These are phyloP conservation scores for Salminus brasiliensis DNA, from an alignment of 2,113 vertebrate species.

Conservation along the genomic window DNA sequence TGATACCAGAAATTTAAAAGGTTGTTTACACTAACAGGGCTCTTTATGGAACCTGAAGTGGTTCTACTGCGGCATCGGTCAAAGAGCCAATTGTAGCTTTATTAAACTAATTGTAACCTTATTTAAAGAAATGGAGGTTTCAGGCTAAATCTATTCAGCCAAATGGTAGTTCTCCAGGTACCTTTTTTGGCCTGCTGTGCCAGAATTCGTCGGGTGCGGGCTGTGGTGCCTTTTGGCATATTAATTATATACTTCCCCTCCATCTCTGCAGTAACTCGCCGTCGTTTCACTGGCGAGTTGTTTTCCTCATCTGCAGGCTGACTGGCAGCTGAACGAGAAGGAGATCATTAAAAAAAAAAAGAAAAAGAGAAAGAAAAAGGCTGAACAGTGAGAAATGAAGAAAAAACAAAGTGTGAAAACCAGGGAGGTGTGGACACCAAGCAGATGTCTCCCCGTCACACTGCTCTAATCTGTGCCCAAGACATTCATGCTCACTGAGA, in stretches of 20 bases:
- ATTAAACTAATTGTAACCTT: too few species aligned
- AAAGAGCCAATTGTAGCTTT: too few species aligned
- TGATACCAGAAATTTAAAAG: too few species aligned
- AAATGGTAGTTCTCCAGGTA: constrained; percentile 47
- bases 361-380: not conserved
- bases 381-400: constrained; percentile 1
- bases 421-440: constrained; percentile 16
- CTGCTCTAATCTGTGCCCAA: constrained; percentile 1
- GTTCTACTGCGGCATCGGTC: too few species aligned
- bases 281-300: constrained; percentile 74
- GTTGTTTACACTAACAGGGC: too few species aligned
- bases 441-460: constrained; percentile 4
- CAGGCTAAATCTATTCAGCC: not conserved
- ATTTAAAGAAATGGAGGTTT: too few species aligned
- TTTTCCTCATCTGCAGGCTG: constrained; percentile 72
- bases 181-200: constrained; percentile 91
- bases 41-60: too few species aligned
- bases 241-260: constrained; percentile 95
- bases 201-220: constrained; percentile 88
- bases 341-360: not conserved
- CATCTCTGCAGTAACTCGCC: constrained; percentile 92
- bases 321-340: constrained; percentile 64
- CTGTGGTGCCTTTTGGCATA: constrained; percentile 95
- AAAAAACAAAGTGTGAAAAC: constrained; percentile 4
- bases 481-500: constrained; percentile 1